Base-by-base conservation (phyloP, 2,113 vertebrate species). In the Rhipidura dahli region DNA sequence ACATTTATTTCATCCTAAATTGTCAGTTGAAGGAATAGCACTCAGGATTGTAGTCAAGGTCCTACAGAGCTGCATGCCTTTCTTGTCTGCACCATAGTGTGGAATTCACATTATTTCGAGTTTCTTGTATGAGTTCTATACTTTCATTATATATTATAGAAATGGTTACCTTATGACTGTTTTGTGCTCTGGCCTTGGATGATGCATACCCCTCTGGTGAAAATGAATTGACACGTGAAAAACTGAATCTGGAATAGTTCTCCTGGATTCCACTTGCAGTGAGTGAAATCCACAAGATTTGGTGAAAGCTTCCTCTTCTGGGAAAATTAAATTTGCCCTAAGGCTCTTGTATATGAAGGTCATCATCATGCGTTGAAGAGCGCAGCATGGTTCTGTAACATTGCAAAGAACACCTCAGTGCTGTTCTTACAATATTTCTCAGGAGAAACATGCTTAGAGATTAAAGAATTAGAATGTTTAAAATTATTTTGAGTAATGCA, bases 331-430 rank as follows among this genome's bases (percentile, higher is more conserved):
- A 60, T 78, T 75, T 72, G 10, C 44, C 37, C 8, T 53, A 21
- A 69, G 59, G 15, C 14, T 53, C 21, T 71, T 82, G 3, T 9
- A 7, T 49, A 57, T 83, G 63, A 35, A 45, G 11, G 3, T 59
- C 11, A 28, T 88, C 11, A 63, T 81, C 54, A 39, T 70, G 21
- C 17, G 40, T 7, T 66, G 42, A 77, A 31, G 31, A 75, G 15
- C 0, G 0, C 44, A 71, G 40, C n/a, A 30, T 40, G 30, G 16
- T 39, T 27, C 27, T 87, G 1, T 30, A 83, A 24, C 1, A 1
- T 21, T 54, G 14, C n/a, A 22, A 89, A 60, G 23, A 79, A 37
- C 15, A 31, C 39, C 37, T 85, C 13, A 63, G 33, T 47, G 22
- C 6, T 82, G 13, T 39, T 85, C 8, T 76, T 82, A 57, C 70